Evolutionary conservation across 2,113 vertebrate species (phyloP).

Genomic region (Phyllostomus discolor): DNA sequence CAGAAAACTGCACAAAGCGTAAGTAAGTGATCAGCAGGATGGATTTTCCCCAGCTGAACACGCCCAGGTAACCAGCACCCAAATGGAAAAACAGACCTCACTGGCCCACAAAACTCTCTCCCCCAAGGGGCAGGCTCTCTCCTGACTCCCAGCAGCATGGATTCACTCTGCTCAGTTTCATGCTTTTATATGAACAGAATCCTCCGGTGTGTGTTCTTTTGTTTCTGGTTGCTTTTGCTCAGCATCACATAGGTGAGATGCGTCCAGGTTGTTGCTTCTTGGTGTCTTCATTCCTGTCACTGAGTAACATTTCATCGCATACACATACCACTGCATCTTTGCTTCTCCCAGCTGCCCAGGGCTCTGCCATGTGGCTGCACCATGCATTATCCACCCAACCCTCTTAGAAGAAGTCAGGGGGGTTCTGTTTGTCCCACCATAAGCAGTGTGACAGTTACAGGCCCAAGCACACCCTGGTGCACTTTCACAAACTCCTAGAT

Average conservation of each 20-base stretch:
- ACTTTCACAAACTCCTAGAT: background rate
- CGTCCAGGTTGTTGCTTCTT: fast-evolving
- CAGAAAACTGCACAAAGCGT: too few species aligned
- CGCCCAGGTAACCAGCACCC: background rate
- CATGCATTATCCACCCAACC: fast-evolving
- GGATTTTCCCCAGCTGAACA: background rate
- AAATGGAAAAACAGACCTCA: background rate
- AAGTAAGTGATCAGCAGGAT: too few species aligned
- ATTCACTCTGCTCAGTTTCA: background rate
- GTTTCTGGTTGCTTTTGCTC: background rate
- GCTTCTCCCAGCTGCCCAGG: fast-evolving
- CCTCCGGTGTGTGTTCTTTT: fast-evolving
- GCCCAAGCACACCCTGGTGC: fast-evolving
- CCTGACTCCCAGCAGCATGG: too few species aligned
- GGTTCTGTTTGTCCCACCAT: fast-evolving
- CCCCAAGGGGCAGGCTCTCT: fast-evolving
- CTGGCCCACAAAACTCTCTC: too few species aligned
- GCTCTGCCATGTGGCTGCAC: background rate
- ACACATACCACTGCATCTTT: fast-evolving
- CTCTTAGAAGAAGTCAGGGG: fast-evolving
- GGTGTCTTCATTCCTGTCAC: fast-evolving
- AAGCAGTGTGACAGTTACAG: fast-evolving
- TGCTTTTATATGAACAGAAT: too few species aligned
- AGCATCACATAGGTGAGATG: fast-evolving
- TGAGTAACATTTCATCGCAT: fast-evolving